Conservation (phyloP, 2,888 invertebrate species). For the Sphaerophoria taeniata region DNA sequence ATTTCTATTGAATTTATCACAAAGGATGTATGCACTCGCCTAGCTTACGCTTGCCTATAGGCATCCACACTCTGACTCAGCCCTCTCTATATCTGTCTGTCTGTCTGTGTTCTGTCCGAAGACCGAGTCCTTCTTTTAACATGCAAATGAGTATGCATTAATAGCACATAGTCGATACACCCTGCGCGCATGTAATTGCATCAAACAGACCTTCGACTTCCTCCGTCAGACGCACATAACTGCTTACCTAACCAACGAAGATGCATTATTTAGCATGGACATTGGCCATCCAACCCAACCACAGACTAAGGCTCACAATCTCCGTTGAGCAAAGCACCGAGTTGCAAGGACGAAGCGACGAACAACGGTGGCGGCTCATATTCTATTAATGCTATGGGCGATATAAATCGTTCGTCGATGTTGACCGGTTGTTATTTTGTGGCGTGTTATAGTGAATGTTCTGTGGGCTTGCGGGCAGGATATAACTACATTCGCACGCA, state of each 20-base stretch:
- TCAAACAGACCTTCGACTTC: slow-evolving; percentile 8
- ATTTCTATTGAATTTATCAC: slow-evolving; percentile 70
- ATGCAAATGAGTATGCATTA: slow-evolving; percentile 73
- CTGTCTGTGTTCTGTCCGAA: slow-evolving; percentile 22
- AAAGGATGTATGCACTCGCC: slow-evolving; percentile 68
- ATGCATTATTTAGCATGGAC: slow-evolving; percentile 72
- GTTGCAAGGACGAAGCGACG: slow-evolving; percentile 6
- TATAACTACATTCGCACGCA: slow-evolving; percentile 64
- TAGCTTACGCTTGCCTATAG: slow-evolving; percentile 67
- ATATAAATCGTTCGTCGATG: slow-evolving; percentile 57
- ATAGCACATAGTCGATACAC: slow-evolving; percentile 28
- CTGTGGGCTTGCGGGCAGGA: slow-evolving; percentile 48
- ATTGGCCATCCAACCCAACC: slow-evolving; percentile 66
- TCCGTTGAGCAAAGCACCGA: neutral
- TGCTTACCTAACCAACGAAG: slow-evolving; percentile 48
- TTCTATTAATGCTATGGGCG: slow-evolving; percentile 70
- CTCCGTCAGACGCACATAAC: slow-evolving; percentile 59
- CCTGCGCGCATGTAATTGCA: slow-evolving; percentile 64
- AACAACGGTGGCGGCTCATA: slow-evolving; percentile 30
- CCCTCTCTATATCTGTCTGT: neutral
- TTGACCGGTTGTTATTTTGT: slow-evolving; percentile 61
- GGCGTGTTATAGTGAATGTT: slow-evolving; percentile 68
- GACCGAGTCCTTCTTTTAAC: slow-evolving; percentile 47
- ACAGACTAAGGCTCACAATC: slow-evolving; percentile 26
- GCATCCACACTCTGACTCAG: slow-evolving; percentile 32